Evolutionary conservation across 2,797 vertebrate genomes (phyloP).

Genomic region (Mormyrops attenuatus): DNA sequence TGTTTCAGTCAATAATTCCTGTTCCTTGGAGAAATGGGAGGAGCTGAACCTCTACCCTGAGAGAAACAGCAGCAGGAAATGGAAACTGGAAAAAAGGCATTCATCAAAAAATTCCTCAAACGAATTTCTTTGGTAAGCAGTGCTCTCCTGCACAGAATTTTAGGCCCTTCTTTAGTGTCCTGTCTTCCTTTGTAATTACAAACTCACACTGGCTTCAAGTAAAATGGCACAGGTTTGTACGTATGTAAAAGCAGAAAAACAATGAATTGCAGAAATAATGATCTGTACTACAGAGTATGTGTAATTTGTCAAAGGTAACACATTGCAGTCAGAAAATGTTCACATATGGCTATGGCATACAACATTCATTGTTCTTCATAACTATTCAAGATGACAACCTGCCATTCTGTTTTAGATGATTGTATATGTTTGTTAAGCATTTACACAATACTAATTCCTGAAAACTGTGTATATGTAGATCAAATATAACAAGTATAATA

Average conservation of each 20-base stretch:
- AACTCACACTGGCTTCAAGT: neutral
- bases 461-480: neutral
- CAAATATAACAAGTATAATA: neutral
- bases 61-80: conserved; percentile 73
- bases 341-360: neutral
- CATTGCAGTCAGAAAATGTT: neutral
- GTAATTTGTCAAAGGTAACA: neutral
- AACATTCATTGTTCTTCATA: neutral
- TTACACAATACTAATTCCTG: neutral
- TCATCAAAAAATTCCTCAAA: conserved; percentile 85
- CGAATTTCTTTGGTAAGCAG: conserved; percentile 83
- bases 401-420: neutral
- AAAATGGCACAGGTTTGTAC: neutral
- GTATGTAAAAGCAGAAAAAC: neutral
- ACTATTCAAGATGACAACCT: neutral
- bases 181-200: neutral
- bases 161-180: neutral
- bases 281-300: neutral
- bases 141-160: neutral
- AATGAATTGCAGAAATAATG: neutral
- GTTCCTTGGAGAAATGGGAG: conserved; percentile 91
- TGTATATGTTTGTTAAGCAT: neutral
- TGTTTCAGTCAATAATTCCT: conserved; percentile 64
- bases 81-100: conserved; percentile 76
- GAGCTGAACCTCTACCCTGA: conserved; percentile 79